These are phyloP conservation scores for Kuschelorhynchus macadamiae DNA, from an alignment of 2,888 invertebrate species.

Conservation along the genomic window DNA sequence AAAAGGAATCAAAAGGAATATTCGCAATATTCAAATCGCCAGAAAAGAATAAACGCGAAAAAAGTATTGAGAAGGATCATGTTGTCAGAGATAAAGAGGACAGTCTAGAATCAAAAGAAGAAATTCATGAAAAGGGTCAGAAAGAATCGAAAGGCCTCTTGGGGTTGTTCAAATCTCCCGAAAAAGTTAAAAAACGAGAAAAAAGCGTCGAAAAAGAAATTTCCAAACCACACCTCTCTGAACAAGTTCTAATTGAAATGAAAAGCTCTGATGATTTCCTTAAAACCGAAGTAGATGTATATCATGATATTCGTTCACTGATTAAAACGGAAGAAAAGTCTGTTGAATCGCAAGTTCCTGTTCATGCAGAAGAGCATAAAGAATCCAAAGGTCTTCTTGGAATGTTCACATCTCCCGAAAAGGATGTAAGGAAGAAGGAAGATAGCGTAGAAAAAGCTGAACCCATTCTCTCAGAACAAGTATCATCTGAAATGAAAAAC, in stretches of 20 bases:
- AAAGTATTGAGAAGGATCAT: slow-evolving; percentile 35
- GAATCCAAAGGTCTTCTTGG: slow-evolving; percentile 42
- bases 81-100: no score
- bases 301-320: slow-evolving; percentile 48
- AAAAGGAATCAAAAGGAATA: slow-evolving; percentile 48
- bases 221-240: slow-evolving; percentile 21
- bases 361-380: slow-evolving; percentile 16
- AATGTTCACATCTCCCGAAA: slow-evolving; percentile 40
- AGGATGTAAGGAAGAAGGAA: slow-evolving; percentile 30
- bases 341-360: slow-evolving; percentile 19
- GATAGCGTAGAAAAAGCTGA: slow-evolving; percentile 18
- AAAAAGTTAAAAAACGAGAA: slow-evolving; percentile 25
- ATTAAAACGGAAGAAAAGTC: not conserved
- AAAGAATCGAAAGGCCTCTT: slow-evolving; percentile 46
- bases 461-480: slow-evolving; percentile 19
- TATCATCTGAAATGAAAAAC: slow-evolving; percentile 47
- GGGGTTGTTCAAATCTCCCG: slow-evolving; percentile 31
- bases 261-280: slow-evolving; percentile 35
- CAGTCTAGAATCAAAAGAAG: not conserved
- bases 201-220: slow-evolving; percentile 37
- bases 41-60: slow-evolving; percentile 28
- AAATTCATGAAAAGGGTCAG: slow-evolving; percentile 30
- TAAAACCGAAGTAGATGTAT: slow-evolving; percentile 37
- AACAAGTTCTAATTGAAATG: slow-evolving; percentile 30
- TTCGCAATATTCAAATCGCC: slow-evolving; percentile 45